Evolutionary conservation across 2,888 invertebrate species (phyloP).

Genomic region (Drosophila suboccidentalis): DNA sequence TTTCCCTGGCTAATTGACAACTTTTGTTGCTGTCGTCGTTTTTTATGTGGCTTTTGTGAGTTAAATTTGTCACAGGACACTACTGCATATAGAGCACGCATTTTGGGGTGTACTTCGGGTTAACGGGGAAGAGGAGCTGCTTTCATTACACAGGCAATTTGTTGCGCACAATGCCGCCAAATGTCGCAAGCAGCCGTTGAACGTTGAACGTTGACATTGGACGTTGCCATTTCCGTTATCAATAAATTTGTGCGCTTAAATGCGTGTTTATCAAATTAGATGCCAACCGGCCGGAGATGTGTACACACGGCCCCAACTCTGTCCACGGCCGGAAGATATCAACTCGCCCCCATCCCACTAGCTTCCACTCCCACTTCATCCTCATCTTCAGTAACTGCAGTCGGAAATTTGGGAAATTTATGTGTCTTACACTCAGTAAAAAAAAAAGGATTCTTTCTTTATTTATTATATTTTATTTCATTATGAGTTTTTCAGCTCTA

Average conservation of each 20-base stretch:
- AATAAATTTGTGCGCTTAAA: slow-evolving; percentile 73
- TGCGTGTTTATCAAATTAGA: slow-evolving; percentile 74
- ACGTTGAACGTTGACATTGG: slow-evolving; percentile 23
- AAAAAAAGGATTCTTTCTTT: background rate
- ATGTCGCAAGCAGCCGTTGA: slow-evolving; percentile 22
- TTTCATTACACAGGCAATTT: slow-evolving; percentile 76
- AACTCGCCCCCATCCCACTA: background rate
- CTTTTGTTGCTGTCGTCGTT: slow-evolving; percentile 46
- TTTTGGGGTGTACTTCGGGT: background rate
- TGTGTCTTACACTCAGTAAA: slow-evolving; percentile 20
- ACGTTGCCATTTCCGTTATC: slow-evolving; percentile 63
- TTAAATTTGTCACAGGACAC: slow-evolving; percentile 74
- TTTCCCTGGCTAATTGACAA: slow-evolving; percentile 66
- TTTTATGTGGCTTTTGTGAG: slow-evolving; percentile 66
- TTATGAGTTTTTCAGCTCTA: background rate
- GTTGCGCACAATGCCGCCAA: slow-evolving; percentile 65
- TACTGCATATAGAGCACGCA: slow-evolving; percentile 26
- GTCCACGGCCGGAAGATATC: slow-evolving; percentile 35
- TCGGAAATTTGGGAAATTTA: slow-evolving; percentile 50
- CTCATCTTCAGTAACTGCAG: background rate
- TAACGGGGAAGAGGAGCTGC: slow-evolving; percentile 23
- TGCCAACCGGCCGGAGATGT: slow-evolving; percentile 33
- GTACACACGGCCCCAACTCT: background rate
- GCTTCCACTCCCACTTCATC: no score
- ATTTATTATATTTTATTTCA: background rate